Base-by-base conservation (phyloP, 1,140 invertebrate genomes). In the Hypsibius dujardini region DNA sequence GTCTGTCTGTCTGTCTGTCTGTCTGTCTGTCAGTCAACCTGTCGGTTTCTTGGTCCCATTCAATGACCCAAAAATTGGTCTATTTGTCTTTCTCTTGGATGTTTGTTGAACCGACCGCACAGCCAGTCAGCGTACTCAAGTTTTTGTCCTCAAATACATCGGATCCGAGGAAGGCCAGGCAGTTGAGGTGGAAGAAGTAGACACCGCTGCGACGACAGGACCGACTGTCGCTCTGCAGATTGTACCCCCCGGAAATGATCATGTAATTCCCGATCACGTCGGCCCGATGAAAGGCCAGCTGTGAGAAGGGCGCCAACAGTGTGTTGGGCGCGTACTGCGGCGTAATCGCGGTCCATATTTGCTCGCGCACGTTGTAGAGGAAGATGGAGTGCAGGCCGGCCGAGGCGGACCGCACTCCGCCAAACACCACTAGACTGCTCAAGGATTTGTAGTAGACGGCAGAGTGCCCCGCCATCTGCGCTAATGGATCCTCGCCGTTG, bases 361-460 rank as follows among this genome's bases (percentile, higher is more conserved):
- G 62, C 45, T 67, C 62, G 3, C 62, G 62, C 12, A 67, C 3
- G 42, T 67, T 12, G 45, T 67, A 67, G 3, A 67, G 7, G 62
- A 67, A 67, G 3, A 67, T 12, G 12, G 7, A 67, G 3, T 45
- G 12, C 12, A 7, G 12, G 42, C 3, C 62, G 12, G 42, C 3
- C 7, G 42, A 12, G 3, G 45, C 42, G n/a, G 7, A 12, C 3
- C 62, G 62, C 7, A 67, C 7, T 67, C 62, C 62, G 7, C 62
- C 62, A 67, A 67, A 67, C 3, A 67, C 62, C 62, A 67, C 62
- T 42, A 67, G 42, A 42, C 62, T 67, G 3, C 45, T 12, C 62
- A 67, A 45, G 7, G 62, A 42, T 7, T 3, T 3, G 42, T 67
- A 67, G 62, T 15, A 67, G 12, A 67, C 42, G 12, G 62, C 45